A percentile compares a stretch with the other conserved stretches of the same genome.
Conservation (phyloP, 2,888 invertebrate species). For the Cactoblastis cactorum region DNA sequence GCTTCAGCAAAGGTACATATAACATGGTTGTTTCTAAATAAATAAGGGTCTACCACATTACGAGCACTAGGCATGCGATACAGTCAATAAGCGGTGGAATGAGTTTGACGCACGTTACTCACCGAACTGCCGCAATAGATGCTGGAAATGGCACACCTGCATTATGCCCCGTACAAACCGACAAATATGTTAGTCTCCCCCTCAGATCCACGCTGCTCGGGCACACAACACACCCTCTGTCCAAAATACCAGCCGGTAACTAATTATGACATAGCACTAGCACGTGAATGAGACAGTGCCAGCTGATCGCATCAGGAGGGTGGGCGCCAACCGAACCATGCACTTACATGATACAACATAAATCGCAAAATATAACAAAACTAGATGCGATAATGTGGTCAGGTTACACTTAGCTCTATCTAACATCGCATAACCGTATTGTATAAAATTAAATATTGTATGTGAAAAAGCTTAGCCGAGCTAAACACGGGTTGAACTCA, state of each 20-base stretch:
- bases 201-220: constrained; percentile 49
- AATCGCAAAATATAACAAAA: constrained; percentile 69
- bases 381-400: constrained; percentile 55
- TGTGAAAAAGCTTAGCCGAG: constrained; percentile 37
- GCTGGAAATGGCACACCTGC: constrained; percentile 81
- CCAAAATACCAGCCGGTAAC: constrained; percentile 69
- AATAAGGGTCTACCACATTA: too few relatives aligned
- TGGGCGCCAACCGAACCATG: constrained; percentile 60
- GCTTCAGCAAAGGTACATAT: too few relatives aligned
- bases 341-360: constrained; percentile 61
- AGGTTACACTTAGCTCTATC: constrained; percentile 61
- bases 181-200: constrained; percentile 57
- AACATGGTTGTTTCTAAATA: too few relatives aligned
- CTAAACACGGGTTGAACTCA: constrained; percentile 80
- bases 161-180: constrained; percentile 68
- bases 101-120: constrained; percentile 52
- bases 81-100: constrained; percentile 21
- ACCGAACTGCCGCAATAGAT: constrained; percentile 77
- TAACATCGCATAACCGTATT: constrained; percentile 54
- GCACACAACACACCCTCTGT: constrained; percentile 72
- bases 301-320: constrained; percentile 39
- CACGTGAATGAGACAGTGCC: constrained; percentile 36
- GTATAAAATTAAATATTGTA: constrained; percentile 37
- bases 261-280: constrained; percentile 60
- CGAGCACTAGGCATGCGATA: constrained; percentile 5